Base-by-base conservation (phyloP, 2,888 invertebrate species). In the Marronus borbonicus region DNA sequence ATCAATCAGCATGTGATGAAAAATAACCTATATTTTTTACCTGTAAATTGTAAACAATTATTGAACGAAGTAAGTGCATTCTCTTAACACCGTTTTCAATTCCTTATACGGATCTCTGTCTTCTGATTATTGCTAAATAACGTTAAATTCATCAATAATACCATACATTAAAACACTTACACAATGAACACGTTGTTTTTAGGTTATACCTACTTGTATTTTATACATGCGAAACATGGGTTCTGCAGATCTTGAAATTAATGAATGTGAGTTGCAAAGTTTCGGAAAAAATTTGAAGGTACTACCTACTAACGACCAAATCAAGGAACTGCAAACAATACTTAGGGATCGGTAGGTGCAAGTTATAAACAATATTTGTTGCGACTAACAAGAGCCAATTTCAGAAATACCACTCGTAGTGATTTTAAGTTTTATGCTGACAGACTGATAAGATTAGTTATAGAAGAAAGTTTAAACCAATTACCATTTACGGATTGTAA, bases 381-480 rank as follows among this genome's bases (percentile, higher is more conserved):
- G n/a, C 7, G n/a, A 10, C 31, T 69, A 49, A 66, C 50, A 60
- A 28, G 49, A 24, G 14, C 65, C 72, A 28, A 86, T 91, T 89
- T 81, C 87, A 99, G 98, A 88, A 96, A 95, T 84, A 98, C 98
- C 31, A 91, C 94, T 2, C 92, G 98, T 83, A 97, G 96, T 90
- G 99, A 99, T 89, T 99, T 99, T 88, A 98, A 99, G 87, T 99
- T 99, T 89, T 98, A 97, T 88, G 99, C 99, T 0, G 99, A 99
- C 88, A 94, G 99, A 81, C 90, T 99, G 88, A 99, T 99, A 85
- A 93, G 99, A 2, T 90, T 99, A 52, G 98, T 99, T 0, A 98
- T 99, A 80, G 99, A 99, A 87, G 99, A 99, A 88, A 98, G 98
- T 81, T 90, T 99, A 39, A 99, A 99, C 89, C 98, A 98, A 86